Percentiles rank a stretch among this genome's conserved stretches.
phyloP scores from a whole-genome alignment of 2,888 invertebrate genomes.

The Luperina nickerlii region DNA sequence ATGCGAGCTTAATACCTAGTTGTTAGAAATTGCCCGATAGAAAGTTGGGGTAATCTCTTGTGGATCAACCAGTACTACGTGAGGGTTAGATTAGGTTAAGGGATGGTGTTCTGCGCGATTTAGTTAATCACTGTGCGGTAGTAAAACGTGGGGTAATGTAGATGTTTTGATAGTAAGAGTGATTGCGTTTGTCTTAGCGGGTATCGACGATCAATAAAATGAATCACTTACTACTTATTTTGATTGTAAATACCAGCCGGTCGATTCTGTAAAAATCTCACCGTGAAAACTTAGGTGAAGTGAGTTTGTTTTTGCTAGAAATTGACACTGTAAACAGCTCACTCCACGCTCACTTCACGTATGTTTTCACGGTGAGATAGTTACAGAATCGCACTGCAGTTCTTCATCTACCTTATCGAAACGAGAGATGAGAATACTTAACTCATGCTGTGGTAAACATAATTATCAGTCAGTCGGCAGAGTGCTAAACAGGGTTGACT shows the following conservation, averaged over 20 bases:
- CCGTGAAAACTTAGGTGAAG: no score
- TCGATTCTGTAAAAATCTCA: no score
- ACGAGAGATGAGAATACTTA: not conserved
- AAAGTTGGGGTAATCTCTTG: conserved; percentile 75
- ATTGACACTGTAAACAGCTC: no score
- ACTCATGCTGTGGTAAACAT: not conserved
- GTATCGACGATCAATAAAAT: not conserved
- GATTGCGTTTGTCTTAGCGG: not conserved
- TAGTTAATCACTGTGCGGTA: conserved; percentile 79
- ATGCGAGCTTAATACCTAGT: conserved; percentile 70
- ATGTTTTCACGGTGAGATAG: no score
- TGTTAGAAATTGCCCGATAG: conserved; percentile 74
- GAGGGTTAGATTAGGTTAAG: conserved; percentile 75
- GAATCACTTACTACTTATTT: not conserved
- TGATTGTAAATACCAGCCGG: no score
- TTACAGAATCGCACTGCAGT: no score
- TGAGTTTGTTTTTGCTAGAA: no score
- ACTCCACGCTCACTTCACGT: no score
- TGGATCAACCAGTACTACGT: conserved; percentile 74
- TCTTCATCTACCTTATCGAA: not conserved
- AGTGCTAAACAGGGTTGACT: not conserved
- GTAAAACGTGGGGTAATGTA: conserved; percentile 71
- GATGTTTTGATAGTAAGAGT: conserved; percentile 52
- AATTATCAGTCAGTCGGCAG: not conserved
- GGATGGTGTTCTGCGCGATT: conserved; percentile 74